These are phyloP conservation scores for Pemphigus obesinymphae DNA, from an alignment of 1,140 invertebrate genomes.

Conservation along the genomic window DNA sequence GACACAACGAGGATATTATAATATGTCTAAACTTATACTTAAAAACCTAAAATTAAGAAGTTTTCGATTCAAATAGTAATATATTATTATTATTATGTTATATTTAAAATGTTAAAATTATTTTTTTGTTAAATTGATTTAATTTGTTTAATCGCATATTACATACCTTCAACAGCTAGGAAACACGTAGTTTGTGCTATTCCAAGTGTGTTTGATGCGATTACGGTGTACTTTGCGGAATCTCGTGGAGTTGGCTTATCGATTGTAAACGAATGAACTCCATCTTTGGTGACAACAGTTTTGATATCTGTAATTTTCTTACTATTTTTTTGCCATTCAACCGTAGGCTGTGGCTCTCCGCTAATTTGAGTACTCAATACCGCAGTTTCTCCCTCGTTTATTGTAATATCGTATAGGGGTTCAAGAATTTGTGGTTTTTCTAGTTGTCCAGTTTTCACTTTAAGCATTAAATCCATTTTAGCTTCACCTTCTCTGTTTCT, in stretches of 20 bases:
- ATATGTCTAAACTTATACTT: too few relatives aligned
- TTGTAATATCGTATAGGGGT: conserved; percentile 65
- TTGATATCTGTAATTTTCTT: conserved; percentile 57
- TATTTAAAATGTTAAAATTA: too few relatives aligned
- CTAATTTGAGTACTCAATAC: conserved; percentile 71
- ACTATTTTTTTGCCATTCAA: conserved; percentile 74
- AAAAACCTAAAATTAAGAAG: too few relatives aligned
- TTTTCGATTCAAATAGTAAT: too few relatives aligned
- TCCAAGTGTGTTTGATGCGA: conserved; percentile 73
- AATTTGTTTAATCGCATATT: not conserved
- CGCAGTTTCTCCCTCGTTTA: conserved; percentile 72
- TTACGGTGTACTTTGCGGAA: conserved; percentile 72
- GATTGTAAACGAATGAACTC: conserved; percentile 65
- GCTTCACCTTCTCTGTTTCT: conserved; percentile 87
- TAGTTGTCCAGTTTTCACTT: conserved; percentile 70
- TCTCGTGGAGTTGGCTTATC: conserved; percentile 63
- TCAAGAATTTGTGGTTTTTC: conserved; percentile 77
- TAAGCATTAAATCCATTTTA: conserved; percentile 71
- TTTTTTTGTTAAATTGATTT: not conserved
- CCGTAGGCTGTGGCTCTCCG: conserved; percentile 72
- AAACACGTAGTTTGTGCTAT: conserved; percentile 67
- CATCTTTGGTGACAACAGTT: conserved; percentile 56
- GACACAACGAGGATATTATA: too few relatives aligned
- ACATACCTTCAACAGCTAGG: conserved; percentile 73
- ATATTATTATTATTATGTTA: too few relatives aligned